A percentile compares a stretch with the other conserved stretches of the same genome.
phyloP scores from a whole-genome alignment of 2,113 vertebrate genomes.

The Salvator merianae region DNA sequence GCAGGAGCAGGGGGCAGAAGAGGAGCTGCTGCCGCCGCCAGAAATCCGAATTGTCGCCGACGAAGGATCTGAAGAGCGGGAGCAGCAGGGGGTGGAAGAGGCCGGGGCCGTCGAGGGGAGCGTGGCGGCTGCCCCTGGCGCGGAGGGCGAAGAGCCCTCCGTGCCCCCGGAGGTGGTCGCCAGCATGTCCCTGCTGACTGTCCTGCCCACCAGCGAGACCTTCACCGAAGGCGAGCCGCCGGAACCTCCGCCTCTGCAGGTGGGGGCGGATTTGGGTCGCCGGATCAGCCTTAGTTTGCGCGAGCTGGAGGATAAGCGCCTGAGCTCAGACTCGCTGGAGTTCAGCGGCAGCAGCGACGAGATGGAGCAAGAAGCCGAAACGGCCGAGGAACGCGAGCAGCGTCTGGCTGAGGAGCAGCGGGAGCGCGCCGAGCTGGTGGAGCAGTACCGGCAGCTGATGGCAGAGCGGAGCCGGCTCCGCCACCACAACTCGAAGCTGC shows the following conservation, averaged over 20 bases:
- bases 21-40: background rate
- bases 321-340: background rate
- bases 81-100: accelerated
- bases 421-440: conserved; percentile 53
- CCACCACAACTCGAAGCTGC: conserved; percentile 67
- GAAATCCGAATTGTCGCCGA: background rate
- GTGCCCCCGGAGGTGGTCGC: background rate
- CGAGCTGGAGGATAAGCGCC: background rate
- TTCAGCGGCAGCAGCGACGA: background rate
- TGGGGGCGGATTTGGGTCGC: background rate
- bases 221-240: background rate
- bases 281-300: background rate
- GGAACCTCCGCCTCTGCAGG: background rate
- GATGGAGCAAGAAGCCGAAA: accelerated
- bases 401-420: conserved; percentile 22
- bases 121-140: too few species aligned
- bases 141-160: too few species aligned
- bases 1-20: background rate
- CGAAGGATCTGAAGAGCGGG: accelerated
- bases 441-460: conserved; percentile 60
- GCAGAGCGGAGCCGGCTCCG: conserved; percentile 61
- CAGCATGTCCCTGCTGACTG: background rate
- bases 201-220: background rate
- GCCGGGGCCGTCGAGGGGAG: background rate
- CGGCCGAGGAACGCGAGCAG: background rate